Evolutionary conservation across 2,113 vertebrate species (phyloP).

Genomic region (Corvus hawaiiensis): DNA sequence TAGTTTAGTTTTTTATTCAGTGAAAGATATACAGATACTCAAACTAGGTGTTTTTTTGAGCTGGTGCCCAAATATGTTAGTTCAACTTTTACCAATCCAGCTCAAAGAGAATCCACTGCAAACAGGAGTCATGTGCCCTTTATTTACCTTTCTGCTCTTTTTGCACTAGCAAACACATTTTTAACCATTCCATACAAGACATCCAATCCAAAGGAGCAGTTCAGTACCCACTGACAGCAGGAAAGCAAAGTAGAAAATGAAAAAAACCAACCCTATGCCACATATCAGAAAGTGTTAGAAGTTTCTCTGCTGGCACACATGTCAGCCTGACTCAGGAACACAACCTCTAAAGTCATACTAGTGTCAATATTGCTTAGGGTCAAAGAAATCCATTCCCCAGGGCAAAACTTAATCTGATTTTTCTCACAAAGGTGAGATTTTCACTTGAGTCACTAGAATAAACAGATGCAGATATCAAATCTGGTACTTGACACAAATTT

Average conservation of each 20-base stretch:
- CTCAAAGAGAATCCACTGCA: not conserved
- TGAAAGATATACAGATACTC: not conserved
- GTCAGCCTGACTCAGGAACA: not conserved
- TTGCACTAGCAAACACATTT: not conserved
- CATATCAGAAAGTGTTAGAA: accelerated
- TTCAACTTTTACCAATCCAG: not conserved
- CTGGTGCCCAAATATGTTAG: accelerated
- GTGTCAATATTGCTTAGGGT: not conserved
- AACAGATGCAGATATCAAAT: not conserved
- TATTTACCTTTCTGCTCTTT: not conserved
- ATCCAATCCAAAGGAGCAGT: not conserved
- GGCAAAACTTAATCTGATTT: not conserved
- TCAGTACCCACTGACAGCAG: not conserved
- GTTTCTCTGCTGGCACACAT: not conserved
- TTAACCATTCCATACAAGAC: not conserved
- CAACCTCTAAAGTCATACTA: not conserved
- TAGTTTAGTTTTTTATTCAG: not conserved
- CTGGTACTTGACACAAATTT: not conserved
- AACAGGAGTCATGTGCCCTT: not conserved
- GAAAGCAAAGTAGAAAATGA: not conserved
- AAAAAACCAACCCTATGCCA: not conserved
- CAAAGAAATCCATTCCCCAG: not conserved
- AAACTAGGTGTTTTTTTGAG: not conserved
- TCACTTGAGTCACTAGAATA: not conserved
- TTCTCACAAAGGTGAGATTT: not conserved